These are phyloP conservation scores for Chloroceryle inda DNA, from an alignment of 2,797 vertebrate genomes.

Conservation along the genomic window DNA sequence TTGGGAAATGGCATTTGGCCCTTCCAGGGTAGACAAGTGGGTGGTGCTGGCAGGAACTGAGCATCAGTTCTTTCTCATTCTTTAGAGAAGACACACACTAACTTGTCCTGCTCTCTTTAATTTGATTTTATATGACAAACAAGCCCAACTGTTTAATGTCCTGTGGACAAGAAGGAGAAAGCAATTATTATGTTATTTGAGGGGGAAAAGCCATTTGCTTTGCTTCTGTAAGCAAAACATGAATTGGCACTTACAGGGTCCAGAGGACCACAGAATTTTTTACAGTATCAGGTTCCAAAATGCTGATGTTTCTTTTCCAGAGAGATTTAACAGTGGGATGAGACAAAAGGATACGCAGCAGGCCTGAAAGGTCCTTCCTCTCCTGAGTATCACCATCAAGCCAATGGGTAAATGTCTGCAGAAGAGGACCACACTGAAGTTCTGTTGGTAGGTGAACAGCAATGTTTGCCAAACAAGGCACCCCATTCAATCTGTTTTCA, in stretches of 20 bases:
- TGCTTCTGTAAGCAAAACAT: background rate
- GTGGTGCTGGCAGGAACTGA: background rate
- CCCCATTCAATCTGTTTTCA: background rate
- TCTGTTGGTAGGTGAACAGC: background rate
- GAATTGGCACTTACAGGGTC: background rate
- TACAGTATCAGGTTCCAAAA: background rate
- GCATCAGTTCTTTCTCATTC: background rate
- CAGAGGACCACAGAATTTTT: background rate
- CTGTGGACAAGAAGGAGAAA: background rate
- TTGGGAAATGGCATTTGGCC: background rate
- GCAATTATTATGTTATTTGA: background rate
- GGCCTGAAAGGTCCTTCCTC: background rate
- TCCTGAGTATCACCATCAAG: background rate
- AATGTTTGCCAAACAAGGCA: background rate
- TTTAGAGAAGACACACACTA: background rate
- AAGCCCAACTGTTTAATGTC: background rate
- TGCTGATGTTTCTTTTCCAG: background rate
- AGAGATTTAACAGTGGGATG: background rate
- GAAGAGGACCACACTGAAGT: constrained; percentile 2
- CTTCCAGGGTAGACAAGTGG: background rate
- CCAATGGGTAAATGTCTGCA: background rate
- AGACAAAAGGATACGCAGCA: background rate
- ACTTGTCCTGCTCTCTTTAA: background rate
- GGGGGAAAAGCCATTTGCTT: background rate
- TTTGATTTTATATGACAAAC: background rate